phyloP scores from a whole-genome alignment of 2,113 vertebrate genomes.

The Nibea albiflora region DNA sequence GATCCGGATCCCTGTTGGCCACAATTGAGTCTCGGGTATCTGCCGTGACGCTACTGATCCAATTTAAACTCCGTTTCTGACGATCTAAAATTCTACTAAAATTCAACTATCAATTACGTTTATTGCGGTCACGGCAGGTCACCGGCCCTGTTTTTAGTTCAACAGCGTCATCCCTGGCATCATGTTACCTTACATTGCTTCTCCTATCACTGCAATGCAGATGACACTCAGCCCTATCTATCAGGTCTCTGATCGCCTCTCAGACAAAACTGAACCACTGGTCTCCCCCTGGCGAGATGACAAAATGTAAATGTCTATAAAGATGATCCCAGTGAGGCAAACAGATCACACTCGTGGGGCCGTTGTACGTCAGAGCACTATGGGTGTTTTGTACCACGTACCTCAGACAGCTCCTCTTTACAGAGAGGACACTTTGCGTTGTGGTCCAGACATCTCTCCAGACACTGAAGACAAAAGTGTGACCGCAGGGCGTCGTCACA shows the following conservation, averaged over 20 bases:
- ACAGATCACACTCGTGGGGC: no score
- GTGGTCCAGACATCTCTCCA: constrained; percentile 94
- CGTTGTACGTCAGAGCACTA: not conserved
- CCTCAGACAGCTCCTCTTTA: constrained; percentile 92
- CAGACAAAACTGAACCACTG: no score
- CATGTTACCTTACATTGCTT: not conserved
- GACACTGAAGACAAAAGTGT: constrained; percentile 95
- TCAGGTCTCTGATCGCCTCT: no score
- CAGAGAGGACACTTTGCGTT: constrained; percentile 94
- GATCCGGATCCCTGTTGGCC: not conserved
- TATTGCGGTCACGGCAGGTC: not conserved
- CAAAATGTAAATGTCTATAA: not conserved
- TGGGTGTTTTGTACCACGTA: constrained; percentile 55
- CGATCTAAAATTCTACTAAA: not conserved
- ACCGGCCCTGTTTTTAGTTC: constrained; percentile 7
- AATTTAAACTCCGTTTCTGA: not conserved
- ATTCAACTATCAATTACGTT: not conserved
- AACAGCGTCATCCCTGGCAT: not conserved
- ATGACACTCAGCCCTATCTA: no score
- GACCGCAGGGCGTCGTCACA: constrained; percentile 93
- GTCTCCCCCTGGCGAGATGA: no score
- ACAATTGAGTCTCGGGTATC: not conserved
- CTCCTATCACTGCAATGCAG: no score
- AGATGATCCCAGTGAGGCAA: not conserved
- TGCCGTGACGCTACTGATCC: not conserved